Evolutionary conservation across 2,888 invertebrate species (phyloP).

Genomic region (Germaria angustata): DNA sequence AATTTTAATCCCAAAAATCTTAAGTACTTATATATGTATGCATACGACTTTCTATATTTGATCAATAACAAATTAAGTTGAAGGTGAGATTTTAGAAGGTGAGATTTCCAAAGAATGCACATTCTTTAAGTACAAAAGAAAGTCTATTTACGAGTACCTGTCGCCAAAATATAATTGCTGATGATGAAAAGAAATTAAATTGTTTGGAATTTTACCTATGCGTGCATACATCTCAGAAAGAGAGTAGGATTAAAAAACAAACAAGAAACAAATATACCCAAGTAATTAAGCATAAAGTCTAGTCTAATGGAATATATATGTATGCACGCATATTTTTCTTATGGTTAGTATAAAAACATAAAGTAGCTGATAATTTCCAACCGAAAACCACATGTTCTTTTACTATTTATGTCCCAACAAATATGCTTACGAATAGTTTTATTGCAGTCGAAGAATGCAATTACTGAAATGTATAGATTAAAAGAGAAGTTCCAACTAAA

Average conservation of each 20-base stretch:
- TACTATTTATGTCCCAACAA: not conserved
- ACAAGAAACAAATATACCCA: slow-evolving; percentile 5
- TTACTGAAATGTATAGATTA: slow-evolving; percentile 14
- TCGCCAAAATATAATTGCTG: slow-evolving; percentile 39
- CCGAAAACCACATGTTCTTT: not conserved
- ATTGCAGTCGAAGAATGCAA: not conserved
- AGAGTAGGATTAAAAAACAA: not conserved
- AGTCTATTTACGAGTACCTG: slow-evolving; percentile 31
- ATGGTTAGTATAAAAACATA: not conserved
- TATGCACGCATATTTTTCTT: too few species aligned
- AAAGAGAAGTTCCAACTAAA: not conserved
- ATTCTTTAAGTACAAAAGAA: not conserved
- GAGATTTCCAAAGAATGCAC: not conserved
- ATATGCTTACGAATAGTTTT: not conserved
- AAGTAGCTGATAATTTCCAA: slow-evolving; percentile 35
- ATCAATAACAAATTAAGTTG: not conserved
- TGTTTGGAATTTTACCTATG: not conserved
- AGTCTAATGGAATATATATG: slow-evolving; percentile 37
- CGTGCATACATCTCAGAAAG: slow-evolving; percentile 25
- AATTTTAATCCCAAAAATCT: not conserved
- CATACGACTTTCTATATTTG: not conserved
- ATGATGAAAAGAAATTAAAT: not conserved
- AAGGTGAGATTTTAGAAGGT: slow-evolving; percentile 37
- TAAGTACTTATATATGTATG: too few species aligned
- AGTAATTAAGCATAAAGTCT: slow-evolving; percentile 59